Evolutionary conservation across 2,797 vertebrate species (phyloP), one percentile per base, ranked within the genome.

Genomic region (Paramormyrops hopkinsi): DNA sequence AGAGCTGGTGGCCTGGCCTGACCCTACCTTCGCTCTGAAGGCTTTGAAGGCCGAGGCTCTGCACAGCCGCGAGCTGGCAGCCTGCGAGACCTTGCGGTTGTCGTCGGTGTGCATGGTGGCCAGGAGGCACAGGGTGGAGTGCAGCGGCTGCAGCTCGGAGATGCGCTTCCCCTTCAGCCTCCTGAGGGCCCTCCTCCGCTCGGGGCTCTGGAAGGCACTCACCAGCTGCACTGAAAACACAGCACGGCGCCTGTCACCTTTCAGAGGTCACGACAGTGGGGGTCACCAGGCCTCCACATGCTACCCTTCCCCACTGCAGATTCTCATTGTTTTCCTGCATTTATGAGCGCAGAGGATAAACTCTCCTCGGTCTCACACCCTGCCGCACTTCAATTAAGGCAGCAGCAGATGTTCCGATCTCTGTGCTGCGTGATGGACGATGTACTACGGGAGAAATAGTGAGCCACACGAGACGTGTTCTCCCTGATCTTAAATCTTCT

Each of bases 61-160:
- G 84, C 91, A 89, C 25, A 99, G 95, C 91, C 96, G 96, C 0
- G 90, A 90, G 0, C 93, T 90, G 1, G 98, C 97, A 0, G 94
- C 96, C 92, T 95, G 96, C 91, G 97, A 94, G 33, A 97, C 95
- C 0, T 96, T 97, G 37, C 96, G 95, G 93, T 97, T 96, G 88
- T 95, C 94, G 0, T 99, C 97, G 0, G 97, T 92, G 94, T 97
- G 98, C 89, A 99, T 95, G n/a, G 93, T 90, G 0, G 97, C 97
- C 1, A 99, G 95, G 0, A 97, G 94, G 53, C 91, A 93, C 51
- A 99, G 91, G 0, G 97, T 97, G 92, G 94, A 92, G 0, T 96
- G 95, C 17, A 98, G 96, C 0, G 98, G 98, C 89, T 97, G 97
- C 54, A 99, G 96, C 93, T 95, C 95, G 0, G 92, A 59, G 51